phyloP scores from a whole-genome alignment of 2,113 vertebrate genomes.

The Bubo bubo region DNA sequence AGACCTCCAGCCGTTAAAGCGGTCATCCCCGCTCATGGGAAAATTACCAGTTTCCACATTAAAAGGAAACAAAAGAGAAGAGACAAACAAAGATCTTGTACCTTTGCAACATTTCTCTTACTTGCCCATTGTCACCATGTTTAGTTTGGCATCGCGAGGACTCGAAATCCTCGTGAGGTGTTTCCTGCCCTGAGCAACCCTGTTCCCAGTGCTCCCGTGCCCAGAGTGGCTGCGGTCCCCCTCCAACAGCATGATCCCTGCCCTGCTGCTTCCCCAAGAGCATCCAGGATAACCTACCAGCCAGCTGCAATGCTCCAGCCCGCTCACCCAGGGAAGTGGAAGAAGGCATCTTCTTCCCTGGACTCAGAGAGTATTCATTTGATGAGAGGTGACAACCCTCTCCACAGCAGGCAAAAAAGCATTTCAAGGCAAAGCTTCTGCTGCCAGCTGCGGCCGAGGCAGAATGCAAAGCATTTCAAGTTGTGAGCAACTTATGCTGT shows the following conservation, averaged over 20 bases:
- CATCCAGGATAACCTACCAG: background rate
- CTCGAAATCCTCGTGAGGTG: background rate
- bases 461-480: background rate
- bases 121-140: rapidly evolving
- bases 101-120: background rate
- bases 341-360: background rate
- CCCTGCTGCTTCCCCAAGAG: background rate
- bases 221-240: background rate
- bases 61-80: background rate
- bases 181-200: background rate
- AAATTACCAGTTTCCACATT: background rate
- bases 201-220: background rate
- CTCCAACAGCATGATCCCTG: background rate
- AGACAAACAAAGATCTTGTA: too few species aligned
- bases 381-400: background rate
- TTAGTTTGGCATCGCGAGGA: background rate
- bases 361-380: background rate
- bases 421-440: background rate
- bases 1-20: background rate
- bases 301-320: background rate
- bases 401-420: background rate
- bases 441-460: background rate
- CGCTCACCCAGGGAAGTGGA: rapidly evolving
- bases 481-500: background rate
- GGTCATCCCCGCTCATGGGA: rapidly evolving